Evolutionary conservation across 2,888 invertebrate genomes (phyloP).

Genomic region (Eupelmus urozonus): DNA sequence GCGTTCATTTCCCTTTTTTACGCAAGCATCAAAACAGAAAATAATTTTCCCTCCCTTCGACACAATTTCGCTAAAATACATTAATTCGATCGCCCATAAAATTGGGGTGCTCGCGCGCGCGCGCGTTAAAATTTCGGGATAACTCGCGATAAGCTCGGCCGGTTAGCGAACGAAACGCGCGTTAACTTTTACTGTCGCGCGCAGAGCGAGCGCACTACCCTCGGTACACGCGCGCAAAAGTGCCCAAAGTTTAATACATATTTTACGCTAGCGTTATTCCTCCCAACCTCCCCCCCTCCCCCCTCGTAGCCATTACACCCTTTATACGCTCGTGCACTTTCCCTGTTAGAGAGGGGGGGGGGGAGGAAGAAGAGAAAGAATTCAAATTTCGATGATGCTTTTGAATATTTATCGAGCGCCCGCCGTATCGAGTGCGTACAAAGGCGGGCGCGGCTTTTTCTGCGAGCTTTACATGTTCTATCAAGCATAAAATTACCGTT

Average conservation of each 20-base stretch:
- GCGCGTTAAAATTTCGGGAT: no score
- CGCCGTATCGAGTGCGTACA: conserved; percentile 45
- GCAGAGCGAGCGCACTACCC: neutral
- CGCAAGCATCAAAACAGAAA: no score
- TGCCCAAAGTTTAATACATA: no score
- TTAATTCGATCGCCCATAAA: no score
- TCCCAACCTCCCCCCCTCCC: no score
- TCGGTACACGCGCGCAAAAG: neutral
- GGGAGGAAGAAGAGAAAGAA: conserved; percentile 11
- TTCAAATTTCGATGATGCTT: conserved; percentile 56
- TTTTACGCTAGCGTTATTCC: no score
- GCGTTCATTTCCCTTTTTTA: no score
- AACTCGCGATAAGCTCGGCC: no score
- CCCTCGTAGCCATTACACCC: neutral
- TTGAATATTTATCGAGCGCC: conserved; percentile 56
- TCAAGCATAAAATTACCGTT: conserved; percentile 58
- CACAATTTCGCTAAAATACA: no score
- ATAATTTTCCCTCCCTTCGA: no score
- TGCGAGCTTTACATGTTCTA: conserved; percentile 45
- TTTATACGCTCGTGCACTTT: neutral
- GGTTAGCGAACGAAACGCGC: neutral
- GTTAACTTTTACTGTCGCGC: neutral
- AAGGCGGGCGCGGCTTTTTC: conserved; percentile 32
- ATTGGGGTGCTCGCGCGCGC: no score
- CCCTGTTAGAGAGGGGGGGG: no score